These are phyloP conservation scores for Ceryle rudis DNA, from an alignment of 2,797 vertebrate species.

Conservation along the genomic window DNA sequence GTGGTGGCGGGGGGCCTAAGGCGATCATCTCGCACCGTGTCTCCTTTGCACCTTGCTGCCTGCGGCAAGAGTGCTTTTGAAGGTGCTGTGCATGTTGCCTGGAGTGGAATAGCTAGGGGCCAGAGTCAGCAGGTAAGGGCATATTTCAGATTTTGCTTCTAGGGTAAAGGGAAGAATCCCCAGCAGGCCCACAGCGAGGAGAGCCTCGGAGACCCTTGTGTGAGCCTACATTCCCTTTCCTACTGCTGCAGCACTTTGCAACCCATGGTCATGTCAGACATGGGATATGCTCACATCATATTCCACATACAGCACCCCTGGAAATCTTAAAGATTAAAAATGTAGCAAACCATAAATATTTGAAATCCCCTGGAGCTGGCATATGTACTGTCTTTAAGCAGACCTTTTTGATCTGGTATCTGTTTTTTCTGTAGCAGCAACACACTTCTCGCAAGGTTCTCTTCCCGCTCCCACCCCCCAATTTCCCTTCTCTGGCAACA, in stretches of 20 bases:
- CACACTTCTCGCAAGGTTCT: not conserved
- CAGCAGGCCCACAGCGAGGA: not conserved
- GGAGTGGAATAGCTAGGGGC: not conserved
- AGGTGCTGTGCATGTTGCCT: not conserved
- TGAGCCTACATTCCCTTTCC: not conserved
- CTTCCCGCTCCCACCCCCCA: not conserved
- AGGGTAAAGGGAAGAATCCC: not conserved
- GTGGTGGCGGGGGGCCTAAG: not conserved
- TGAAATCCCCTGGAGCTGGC: slow-evolving; percentile 79
- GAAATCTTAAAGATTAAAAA: slow-evolving; percentile 80
- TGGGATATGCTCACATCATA: not conserved
- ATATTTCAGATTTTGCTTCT: not conserved
- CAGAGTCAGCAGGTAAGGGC: not conserved
- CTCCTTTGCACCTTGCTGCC: not conserved
- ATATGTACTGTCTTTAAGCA: slow-evolving; percentile 79
- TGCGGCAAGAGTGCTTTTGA: rapidly evolving
- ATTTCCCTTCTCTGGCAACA: not conserved
- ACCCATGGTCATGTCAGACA: slow-evolving; percentile 2
- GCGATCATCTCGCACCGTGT: rapidly evolving
- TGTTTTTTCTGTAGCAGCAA: slow-evolving; percentile 64
- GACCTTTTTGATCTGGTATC: slow-evolving; percentile 80
- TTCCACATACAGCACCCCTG: slow-evolving; percentile 49
- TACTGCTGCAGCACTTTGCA: not conserved
- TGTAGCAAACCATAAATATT: slow-evolving; percentile 84
- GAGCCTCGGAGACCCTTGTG: not conserved